Evolutionary conservation across 2,113 vertebrate species (phyloP).

Genomic region (Spheniscus mendiculus): DNA sequence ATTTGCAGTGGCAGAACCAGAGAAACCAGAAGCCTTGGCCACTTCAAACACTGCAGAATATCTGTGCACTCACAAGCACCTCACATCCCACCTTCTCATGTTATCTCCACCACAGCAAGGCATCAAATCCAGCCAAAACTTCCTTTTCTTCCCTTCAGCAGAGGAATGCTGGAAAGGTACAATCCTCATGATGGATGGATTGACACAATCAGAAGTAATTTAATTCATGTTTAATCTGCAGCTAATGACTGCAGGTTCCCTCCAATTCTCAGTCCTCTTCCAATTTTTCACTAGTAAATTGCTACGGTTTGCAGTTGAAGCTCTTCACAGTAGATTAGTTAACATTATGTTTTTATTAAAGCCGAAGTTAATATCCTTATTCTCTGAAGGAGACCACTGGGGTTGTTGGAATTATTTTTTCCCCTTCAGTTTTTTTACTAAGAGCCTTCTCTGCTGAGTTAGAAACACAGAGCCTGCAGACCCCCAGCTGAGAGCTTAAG

Average conservation of each 20-base stretch:
- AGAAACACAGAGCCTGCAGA: conserved; percentile 17
- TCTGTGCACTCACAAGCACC: background rate
- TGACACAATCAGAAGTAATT: conserved; percentile 55
- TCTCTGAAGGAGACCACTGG: conserved; percentile 60
- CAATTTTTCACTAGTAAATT: conserved; percentile 44
- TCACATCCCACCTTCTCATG: background rate
- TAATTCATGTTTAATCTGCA: conserved; percentile 65
- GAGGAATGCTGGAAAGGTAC: background rate
- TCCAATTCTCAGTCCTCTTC: conserved; percentile 37
- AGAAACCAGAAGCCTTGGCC: background rate
- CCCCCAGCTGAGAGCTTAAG: conserved; percentile 58
- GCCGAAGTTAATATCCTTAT: conserved; percentile 58
- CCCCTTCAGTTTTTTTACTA: background rate
- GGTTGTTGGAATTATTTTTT: conserved; percentile 31
- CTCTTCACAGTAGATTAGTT: conserved; percentile 70
- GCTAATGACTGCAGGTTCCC: conserved; percentile 48
- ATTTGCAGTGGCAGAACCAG: background rate
- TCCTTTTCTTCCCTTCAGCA: background rate
- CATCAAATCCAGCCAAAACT: background rate
- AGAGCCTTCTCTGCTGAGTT: background rate
- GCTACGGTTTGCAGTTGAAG: conserved; percentile 14
- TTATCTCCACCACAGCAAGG: background rate
- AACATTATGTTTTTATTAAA: conserved; percentile 71
- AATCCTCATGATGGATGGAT: background rate
- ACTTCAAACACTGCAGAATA: background rate